A percentile compares a stretch with the other conserved stretches of the same genome.
Conservation (phyloP, 2,113 vertebrate species). For the Bujurquina vittata region DNA sequence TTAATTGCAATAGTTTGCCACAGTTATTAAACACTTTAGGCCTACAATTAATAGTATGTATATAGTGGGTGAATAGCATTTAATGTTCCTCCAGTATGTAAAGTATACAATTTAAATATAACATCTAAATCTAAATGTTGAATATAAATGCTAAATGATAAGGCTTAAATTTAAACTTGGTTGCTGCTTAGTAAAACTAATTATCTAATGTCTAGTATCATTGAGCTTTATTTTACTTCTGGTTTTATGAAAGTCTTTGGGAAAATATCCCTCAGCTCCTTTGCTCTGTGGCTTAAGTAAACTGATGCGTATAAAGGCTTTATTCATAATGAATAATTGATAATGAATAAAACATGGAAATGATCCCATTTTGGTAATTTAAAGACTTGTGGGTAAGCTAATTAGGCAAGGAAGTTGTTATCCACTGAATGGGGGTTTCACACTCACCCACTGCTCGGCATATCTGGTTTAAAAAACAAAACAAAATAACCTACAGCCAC, state of each 20-base stretch:
- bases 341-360: no score
- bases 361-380: neutral
- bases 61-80: neutral
- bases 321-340: no score
- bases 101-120: neutral
- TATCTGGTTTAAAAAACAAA: no score
- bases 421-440: no score
- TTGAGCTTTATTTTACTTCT: neutral
- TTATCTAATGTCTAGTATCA: neutral
- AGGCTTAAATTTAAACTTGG: neutral
- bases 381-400: neutral
- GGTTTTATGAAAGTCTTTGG: neutral
- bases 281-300: no score
- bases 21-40: neutral
- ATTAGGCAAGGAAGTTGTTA: neutral
- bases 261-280: no score
- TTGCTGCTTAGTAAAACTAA: no score
- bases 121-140: neutral
- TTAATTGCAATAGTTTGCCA: neutral
- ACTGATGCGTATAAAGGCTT: no score
- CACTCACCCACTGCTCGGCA: no score
- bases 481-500: neutral
- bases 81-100: no score
- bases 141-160: neutral
- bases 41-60: neutral